Conservation (phyloP, 2,888 invertebrate species). For the Pheosia gnoma region DNA sequence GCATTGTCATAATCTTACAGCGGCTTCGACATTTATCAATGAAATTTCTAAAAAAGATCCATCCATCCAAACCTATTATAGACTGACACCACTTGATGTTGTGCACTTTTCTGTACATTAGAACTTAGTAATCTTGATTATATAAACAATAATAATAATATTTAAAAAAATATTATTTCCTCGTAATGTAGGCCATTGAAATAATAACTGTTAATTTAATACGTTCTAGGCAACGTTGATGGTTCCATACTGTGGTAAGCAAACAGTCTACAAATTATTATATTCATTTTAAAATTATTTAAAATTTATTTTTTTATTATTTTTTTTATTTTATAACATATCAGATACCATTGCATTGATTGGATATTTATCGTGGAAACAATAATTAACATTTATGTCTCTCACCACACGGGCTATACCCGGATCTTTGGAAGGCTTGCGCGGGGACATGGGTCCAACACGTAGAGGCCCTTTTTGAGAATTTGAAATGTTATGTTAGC, state of each 20-base stretch:
- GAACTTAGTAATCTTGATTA: constrained; percentile 64
- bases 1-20: constrained; percentile 21
- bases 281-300: no score
- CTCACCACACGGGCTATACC: no score
- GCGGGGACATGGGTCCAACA: no score
- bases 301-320: no score
- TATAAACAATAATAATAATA: constrained; percentile 51
- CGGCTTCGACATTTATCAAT: constrained; percentile 5
- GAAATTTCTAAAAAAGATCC: constrained; percentile 63
- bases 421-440: no score
- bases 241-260: not conserved
- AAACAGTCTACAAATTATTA: no score
- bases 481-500: no score
- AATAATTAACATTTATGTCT: no score
- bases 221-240: constrained; percentile 3
- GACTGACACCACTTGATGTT: constrained; percentile 82
- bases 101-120: constrained; percentile 79
- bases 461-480: no score
- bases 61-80: constrained; percentile 78
- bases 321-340: no score
- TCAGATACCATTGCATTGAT: no score
- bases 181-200: constrained; percentile 44
- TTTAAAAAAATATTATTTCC: constrained; percentile 51
- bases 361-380: no score
- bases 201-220: constrained; percentile 10